phyloP scores from a whole-genome alignment of 2,888 invertebrate species.

The Tipula vernalis region DNA sequence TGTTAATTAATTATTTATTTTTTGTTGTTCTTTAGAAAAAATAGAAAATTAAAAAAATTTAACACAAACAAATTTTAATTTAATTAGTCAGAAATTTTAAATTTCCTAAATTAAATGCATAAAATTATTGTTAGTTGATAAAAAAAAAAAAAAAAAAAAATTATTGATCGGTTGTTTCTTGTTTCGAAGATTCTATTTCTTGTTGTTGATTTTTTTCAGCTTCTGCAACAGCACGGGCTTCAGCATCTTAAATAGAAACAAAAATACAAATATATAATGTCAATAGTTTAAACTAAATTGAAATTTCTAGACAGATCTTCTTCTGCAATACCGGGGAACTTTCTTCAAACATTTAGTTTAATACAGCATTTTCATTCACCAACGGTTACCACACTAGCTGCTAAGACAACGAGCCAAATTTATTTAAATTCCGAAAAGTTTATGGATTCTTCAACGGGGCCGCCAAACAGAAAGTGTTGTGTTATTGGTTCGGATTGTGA shows the following conservation, averaged over 20 bases:
- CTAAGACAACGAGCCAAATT: too few species aligned
- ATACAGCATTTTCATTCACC: too few species aligned
- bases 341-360: too few species aligned
- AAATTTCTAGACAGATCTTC: too few species aligned
- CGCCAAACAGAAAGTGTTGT: too few species aligned
- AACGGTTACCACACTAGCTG: too few species aligned
- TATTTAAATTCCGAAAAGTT: too few species aligned
- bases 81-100: background rate
- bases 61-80: background rate
- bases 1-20: background rate
- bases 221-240: conserved; percentile 18
- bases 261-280: background rate
- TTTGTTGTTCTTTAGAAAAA: background rate
- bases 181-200: conserved; percentile 6
- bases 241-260: conserved; percentile 19
- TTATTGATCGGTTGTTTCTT: conserved; percentile 13
- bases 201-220: conserved; percentile 12
- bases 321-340: too few species aligned
- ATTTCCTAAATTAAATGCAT: background rate
- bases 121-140: background rate
- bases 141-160: background rate
- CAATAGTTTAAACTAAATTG: too few species aligned
- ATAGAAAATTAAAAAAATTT: background rate
- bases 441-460: too few species aligned
- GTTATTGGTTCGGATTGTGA: too few species aligned